Evolutionary conservation across 64 coral and sea anemone genomes (phyloP).

Genomic region (Hydrozoanthus tunicans): DNA sequence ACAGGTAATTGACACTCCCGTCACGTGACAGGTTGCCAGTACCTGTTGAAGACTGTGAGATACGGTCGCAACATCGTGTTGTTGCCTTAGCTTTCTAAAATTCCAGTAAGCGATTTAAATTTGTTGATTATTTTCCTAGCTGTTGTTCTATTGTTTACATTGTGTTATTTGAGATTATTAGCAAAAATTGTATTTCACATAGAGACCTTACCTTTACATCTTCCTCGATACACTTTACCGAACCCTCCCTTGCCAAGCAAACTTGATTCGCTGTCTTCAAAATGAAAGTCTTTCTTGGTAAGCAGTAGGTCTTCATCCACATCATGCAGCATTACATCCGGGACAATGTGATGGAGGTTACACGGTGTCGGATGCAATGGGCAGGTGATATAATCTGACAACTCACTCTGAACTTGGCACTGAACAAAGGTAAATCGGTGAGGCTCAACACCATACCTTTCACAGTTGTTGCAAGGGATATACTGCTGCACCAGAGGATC

Average conservation of each 20-base stretch:
- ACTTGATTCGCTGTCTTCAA: conserved; percentile 73
- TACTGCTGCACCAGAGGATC: conserved; percentile 73
- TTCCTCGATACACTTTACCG: conserved; percentile 85
- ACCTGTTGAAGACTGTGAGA: too few relatives aligned
- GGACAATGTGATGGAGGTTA: conserved; percentile 77
- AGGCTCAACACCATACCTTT: conserved; percentile 61
- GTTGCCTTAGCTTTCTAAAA: too few relatives aligned
- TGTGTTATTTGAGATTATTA: too few relatives aligned
- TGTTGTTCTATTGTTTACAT: background rate
- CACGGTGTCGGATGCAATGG: conserved; percentile 67
- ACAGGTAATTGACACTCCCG: too few relatives aligned
- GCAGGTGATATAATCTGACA: conserved; percentile 75
- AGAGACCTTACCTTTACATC: conserved; percentile 52
- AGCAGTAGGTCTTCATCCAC: conserved; percentile 86
- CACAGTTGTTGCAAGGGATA: conserved; percentile 75
- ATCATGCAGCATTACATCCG: conserved; percentile 96
- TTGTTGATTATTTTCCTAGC: background rate
- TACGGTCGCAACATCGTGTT: too few relatives aligned
- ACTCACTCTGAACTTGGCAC: conserved; percentile 77
- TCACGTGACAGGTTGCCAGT: too few relatives aligned
- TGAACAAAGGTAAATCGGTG: conserved; percentile 77
- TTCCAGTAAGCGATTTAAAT: too few relatives aligned
- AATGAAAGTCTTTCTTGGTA: conserved; percentile 61
- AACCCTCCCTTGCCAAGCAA: conserved; percentile 80
- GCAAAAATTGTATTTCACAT: background rate